Evolutionary conservation across 2,888 invertebrate species (phyloP), one percentile per base, ranked within the genome.

Genomic region (Therioaphis trifolii): DNA sequence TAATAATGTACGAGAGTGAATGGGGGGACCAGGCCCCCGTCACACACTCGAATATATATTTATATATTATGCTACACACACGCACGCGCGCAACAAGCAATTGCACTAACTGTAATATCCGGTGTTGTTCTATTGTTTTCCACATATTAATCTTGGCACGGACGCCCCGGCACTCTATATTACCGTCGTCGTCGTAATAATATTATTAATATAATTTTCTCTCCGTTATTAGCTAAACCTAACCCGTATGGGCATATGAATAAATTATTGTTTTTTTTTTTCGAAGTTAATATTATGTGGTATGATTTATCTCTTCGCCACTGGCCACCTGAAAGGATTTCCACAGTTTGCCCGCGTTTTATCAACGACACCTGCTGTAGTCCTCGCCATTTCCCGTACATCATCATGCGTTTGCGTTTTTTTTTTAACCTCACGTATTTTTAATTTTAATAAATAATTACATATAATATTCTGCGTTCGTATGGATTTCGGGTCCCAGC

Each of bases 71-170:
- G 35, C 1, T 29, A 14, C 15, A 35, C 24, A 35, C 63, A 35
- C 46, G 29, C 72, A 29, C 72, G 15, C 80, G 46, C 24, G 35
- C 63, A 12, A 82, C 82, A 52, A 82, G 72, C 63, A 82, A 74
- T 82, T 63, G 72, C 72, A 52, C 82, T 82, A 82, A 82, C 82
- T 63, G 63, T 82, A 74, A 82, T 82, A 52, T 82, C 82, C 82
- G 82, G 82, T 74, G 82, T 79, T 79, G 69, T 82, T 66, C 82
- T 40, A 82, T 82, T 82, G 82, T 82, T 82, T 82, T 82, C 72
- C 63, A 49, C 49, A 35, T 24, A 78, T 72, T 74, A 82, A 74
- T 82, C 82, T 82, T 74, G 72, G 82, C 72, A 71, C 74, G 58
- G 69, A 27, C 79, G 75, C 3, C 21, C 4, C 35, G 58, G 58